Evolutionary conservation across 2,113 vertebrate species (phyloP).

Genomic region (Thymallus thymallus): DNA sequence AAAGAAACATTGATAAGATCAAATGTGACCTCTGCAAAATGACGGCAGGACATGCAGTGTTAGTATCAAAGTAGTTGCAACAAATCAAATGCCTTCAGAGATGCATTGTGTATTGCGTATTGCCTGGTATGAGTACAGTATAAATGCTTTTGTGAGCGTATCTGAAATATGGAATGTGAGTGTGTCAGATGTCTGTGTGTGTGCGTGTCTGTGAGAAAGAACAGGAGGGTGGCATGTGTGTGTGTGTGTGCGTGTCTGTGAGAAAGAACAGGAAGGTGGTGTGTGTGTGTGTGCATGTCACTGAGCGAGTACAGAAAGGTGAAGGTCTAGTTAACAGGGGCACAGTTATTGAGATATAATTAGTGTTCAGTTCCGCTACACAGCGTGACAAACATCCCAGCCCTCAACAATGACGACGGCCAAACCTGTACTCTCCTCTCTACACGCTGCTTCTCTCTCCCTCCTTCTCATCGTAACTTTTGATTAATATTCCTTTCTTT

Average conservation of each 20-base stretch:
- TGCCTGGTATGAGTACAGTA: neutral
- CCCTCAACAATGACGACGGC: slow-evolving; percentile 13
- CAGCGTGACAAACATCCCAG: slow-evolving; percentile 55
- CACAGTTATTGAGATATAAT: slow-evolving; percentile 74
- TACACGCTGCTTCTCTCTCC: neutral
- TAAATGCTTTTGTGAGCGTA: slow-evolving; percentile 18
- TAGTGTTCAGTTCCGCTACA: slow-evolving; percentile 55
- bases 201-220: neutral
- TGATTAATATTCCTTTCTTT: neutral
- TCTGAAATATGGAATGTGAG: slow-evolving; percentile 19
- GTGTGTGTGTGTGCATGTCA: neutral
- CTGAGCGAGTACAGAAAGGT: slow-evolving; percentile 41
- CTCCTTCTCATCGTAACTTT: slow-evolving; percentile 12
- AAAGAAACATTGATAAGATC: neutral
- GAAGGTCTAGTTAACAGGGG: slow-evolving; percentile 57
- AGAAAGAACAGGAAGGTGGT: neutral
- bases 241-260: slow-evolving; percentile 8
- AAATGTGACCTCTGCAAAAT: neutral
- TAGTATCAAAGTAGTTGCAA: too few species aligned
- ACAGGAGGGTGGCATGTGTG: neutral
- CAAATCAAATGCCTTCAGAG: too few species aligned
- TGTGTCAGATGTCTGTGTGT: slow-evolving; percentile 16
- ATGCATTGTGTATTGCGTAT: slow-evolving; percentile 19
- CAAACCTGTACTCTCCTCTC: slow-evolving; percentile 9
- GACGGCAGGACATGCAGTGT: neutral